Evolutionary conservation across 2,888 invertebrate genomes (phyloP).

Genomic region (Nomada ferruginata): DNA sequence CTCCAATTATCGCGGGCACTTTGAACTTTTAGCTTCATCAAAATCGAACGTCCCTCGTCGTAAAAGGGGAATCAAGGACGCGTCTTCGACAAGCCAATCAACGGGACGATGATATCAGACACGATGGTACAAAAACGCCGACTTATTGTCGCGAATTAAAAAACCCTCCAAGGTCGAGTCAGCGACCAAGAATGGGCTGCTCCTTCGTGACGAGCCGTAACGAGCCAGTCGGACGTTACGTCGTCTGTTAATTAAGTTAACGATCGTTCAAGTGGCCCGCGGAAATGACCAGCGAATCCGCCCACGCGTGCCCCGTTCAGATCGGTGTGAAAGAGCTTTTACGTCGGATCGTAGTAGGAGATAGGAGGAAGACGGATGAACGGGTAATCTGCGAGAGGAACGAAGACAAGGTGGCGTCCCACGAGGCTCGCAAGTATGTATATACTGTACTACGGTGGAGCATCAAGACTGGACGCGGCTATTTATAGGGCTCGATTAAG

Average conservation of each 20-base stretch:
- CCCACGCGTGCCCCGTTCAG: conserved; percentile 50
- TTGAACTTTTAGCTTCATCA: no score
- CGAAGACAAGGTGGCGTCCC: conserved; percentile 67
- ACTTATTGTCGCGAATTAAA: conserved; percentile 30
- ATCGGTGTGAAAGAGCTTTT: conserved; percentile 56
- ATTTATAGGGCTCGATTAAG: conserved; percentile 82
- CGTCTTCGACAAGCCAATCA: conserved; percentile 5
- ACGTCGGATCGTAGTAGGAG: conserved; percentile 17
- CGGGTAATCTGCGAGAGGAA: neutral
- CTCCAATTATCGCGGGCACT: neutral
- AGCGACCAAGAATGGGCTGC: conserved; percentile 3
- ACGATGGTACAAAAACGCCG: neutral
- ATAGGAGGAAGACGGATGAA: conserved; percentile 21
- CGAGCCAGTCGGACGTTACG: conserved; percentile 71
- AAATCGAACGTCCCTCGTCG: neutral
- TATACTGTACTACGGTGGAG: conserved; percentile 67
- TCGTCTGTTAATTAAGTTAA: conserved; percentile 82
- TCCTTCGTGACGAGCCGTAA: conserved; percentile 42
- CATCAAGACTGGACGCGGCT: conserved; percentile 76
- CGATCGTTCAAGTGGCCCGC: conserved; percentile 79
- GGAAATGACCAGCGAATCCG: conserved; percentile 69
- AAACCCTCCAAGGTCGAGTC: conserved; percentile 42
- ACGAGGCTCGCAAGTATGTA: conserved; percentile 74
- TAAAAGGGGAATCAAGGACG: neutral
- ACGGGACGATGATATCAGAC: conserved; percentile 6